These are phyloP conservation scores for Callimorpha dominula DNA, from an alignment of 2,888 invertebrate species.

Conservation along the genomic window DNA sequence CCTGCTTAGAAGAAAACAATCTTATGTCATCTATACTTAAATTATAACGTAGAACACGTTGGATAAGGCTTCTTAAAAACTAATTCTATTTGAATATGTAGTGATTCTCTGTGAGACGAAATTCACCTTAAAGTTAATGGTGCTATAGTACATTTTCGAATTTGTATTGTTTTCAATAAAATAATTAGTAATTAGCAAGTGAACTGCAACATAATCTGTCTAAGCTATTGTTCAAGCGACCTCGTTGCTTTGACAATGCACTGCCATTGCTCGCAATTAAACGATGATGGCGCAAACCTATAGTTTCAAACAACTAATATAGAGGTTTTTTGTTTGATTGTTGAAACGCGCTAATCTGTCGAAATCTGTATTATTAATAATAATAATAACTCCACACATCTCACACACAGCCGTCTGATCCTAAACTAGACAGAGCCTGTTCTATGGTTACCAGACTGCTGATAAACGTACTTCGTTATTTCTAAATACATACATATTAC, in stretches of 20 bases:
- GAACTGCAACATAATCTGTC: conserved; percentile 18
- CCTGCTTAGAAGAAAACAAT: not conserved
- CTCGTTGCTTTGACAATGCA: conserved; percentile 43
- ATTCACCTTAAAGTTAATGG: not conserved
- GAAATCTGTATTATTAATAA: too few species aligned
- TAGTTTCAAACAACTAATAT: not conserved
- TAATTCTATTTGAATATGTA: not conserved
- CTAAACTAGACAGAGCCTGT: too few species aligned
- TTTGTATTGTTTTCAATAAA: not conserved
- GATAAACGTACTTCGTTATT: too few species aligned
- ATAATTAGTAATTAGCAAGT: conserved; percentile 17
- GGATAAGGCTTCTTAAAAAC: not conserved
- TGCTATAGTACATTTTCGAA: not conserved
- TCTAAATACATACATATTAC: too few species aligned
- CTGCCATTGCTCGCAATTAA: conserved; percentile 16
- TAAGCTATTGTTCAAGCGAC: conserved; percentile 33
- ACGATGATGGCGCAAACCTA: conserved; percentile 26
- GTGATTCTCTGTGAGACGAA: not conserved
- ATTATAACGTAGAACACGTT: not conserved
- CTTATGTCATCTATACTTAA: not conserved
- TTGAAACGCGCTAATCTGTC: too few species aligned
- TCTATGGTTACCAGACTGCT: too few species aligned
- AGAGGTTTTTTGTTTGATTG: too few species aligned
- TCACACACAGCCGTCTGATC: too few species aligned
- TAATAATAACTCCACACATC: too few species aligned